Evolutionary conservation across 2,888 invertebrate species (phyloP).

Genomic region (Bellardia bayeri): DNA sequence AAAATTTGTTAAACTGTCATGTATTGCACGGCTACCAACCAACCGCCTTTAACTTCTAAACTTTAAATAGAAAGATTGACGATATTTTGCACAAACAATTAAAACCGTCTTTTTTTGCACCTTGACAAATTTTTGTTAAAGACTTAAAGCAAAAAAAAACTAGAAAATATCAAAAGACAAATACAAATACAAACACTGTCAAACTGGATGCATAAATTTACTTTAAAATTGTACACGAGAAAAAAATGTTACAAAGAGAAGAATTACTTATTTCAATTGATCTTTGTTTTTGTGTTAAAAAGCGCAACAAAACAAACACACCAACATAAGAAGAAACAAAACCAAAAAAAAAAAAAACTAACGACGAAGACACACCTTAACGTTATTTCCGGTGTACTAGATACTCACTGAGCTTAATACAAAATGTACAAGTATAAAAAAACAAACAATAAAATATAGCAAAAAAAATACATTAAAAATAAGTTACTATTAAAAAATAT

Average conservation of each 20-base stretch:
- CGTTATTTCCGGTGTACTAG: slow-evolving; percentile 82
- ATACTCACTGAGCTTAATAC: slow-evolving; percentile 80
- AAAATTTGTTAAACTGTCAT: no score
- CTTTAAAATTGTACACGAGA: slow-evolving; percentile 19
- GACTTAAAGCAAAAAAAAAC: neutral
- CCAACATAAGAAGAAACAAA: slow-evolving; percentile 23
- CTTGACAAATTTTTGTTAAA: slow-evolving; percentile 7
- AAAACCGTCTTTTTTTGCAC: neutral
- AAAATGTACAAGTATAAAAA: slow-evolving; percentile 26
- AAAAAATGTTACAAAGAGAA: slow-evolving; percentile 35
- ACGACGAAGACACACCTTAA: slow-evolving; percentile 80
- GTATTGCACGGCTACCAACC: no score
- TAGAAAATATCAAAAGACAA: neutral
- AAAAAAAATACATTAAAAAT: slow-evolving; percentile 42
- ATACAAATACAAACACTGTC: slow-evolving; percentile 20
- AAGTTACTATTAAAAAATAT: slow-evolving; percentile 45
- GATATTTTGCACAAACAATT: neutral
- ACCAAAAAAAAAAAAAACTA: slow-evolving; percentile 22
- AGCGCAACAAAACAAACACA: slow-evolving; percentile 4
- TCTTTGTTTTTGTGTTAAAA: slow-evolving; percentile 32
- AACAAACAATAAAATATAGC: neutral
- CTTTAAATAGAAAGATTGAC: slow-evolving; percentile 8
- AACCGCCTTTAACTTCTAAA: neutral
- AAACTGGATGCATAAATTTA: slow-evolving; percentile 44
- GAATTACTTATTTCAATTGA: slow-evolving; percentile 9